Evolutionary conservation across 1,140 invertebrate genomes (phyloP).

Genomic region (Nebria ingens): DNA sequence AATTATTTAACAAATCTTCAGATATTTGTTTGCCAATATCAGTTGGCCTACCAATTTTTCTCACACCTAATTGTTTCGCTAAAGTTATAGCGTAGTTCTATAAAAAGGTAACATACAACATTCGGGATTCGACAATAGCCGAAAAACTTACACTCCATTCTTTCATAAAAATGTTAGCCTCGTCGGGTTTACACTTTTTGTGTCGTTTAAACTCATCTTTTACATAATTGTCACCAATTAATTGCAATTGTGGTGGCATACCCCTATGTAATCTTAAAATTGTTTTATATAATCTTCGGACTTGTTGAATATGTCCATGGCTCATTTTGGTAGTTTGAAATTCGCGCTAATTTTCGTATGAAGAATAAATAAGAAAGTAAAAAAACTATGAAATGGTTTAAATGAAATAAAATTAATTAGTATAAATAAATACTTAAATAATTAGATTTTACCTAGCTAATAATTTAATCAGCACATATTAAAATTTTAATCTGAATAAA

Average conservation of each 20-base stretch:
- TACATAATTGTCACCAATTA: constrained; percentile 75
- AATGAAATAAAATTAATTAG: too few species aligned
- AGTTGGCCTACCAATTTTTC: constrained; percentile 37
- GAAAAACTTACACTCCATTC: constrained; percentile 74
- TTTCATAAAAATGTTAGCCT: constrained; percentile 67
- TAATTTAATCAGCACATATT: too few species aligned
- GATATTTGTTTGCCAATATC: constrained; percentile 51
- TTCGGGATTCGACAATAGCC: constrained; percentile 11
- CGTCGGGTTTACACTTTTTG: constrained; percentile 59
- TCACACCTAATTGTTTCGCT: constrained; percentile 58
- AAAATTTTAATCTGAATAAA: too few species aligned
- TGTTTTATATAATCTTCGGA: constrained; percentile 75
- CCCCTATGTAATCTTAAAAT: constrained; percentile 77
- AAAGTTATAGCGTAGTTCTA: constrained; percentile 67
- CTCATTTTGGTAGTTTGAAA: too few species aligned
- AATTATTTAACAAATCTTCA: constrained; percentile 50
- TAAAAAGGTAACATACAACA: constrained; percentile 19
- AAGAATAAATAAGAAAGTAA: too few species aligned
- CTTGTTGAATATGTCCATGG: constrained; percentile 47
- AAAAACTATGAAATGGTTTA: too few species aligned
- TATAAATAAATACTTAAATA: too few species aligned
- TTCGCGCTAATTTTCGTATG: too few species aligned
- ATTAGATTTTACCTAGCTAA: too few species aligned
- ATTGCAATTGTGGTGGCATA: constrained; percentile 60
- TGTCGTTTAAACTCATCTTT: constrained; percentile 82